A percentile compares a stretch with the other conserved stretches of the same genome.
Conservation (phyloP, 2,797 vertebrate species). For the Pterois miles region DNA sequence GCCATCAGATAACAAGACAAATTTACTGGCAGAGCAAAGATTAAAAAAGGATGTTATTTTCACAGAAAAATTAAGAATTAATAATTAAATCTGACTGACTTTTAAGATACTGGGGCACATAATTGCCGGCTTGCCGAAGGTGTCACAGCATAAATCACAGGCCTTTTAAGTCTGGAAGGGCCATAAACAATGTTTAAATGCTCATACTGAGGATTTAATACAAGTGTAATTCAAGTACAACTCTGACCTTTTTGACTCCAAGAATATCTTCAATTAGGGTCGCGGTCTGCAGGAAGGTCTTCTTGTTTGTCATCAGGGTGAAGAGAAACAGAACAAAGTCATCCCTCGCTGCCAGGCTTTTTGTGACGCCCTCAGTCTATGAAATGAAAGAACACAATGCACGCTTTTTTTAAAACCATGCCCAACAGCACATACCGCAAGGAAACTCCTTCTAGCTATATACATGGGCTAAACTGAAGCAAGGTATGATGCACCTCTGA, state of each 20-base stretch:
- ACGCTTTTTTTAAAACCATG: neutral
- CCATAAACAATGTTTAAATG: neutral
- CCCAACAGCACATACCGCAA: neutral
- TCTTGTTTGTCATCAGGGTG: constrained; percentile 98
- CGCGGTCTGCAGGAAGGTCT: constrained; percentile 97
- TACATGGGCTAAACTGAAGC: neutral
- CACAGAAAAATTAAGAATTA: neutral
- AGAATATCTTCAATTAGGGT: constrained; percentile 98
- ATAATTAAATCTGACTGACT: too few relatives aligned
- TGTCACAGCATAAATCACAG: neutral
- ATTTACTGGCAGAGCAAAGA: neutral
- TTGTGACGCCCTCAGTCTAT: constrained; percentile 94
- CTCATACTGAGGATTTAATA: neutral
- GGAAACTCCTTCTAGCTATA: neutral
- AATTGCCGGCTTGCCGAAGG: neutral
- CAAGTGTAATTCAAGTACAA: neutral
- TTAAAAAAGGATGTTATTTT: neutral
- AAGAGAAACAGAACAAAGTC: constrained; percentile 98
- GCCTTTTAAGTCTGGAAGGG: neutral
- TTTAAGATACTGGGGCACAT: neutral
- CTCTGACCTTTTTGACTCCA: constrained; percentile 94
- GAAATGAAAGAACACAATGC: constrained; percentile 12
- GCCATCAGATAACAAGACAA: neutral
- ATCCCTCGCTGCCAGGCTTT: constrained; percentile 92
- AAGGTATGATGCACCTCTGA: neutral